phyloP scores from a whole-genome alignment of 2,888 invertebrate genomes.

The Agrochola lota region DNA sequence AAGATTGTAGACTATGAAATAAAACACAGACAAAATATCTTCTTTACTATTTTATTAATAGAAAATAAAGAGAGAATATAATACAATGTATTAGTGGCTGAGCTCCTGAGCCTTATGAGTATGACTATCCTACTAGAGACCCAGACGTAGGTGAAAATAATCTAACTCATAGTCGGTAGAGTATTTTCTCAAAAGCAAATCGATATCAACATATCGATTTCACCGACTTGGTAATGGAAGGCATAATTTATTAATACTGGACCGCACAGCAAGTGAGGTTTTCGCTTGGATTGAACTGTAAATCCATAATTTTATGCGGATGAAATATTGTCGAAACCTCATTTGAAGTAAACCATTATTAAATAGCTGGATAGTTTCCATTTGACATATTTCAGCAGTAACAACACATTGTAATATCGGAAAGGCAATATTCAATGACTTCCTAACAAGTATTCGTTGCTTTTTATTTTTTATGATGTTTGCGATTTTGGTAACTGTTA shows the following conservation, averaged over 20 bases:
- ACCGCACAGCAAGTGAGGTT: not conserved
- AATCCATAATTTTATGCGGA: not conserved
- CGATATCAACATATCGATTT: not conserved
- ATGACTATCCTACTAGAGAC: not conserved
- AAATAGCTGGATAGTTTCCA: not conserved
- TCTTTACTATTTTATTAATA: too few relatives aligned
- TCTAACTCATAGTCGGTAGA: not conserved
- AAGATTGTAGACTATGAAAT: too few relatives aligned
- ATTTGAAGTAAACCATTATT: not conserved
- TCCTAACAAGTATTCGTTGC: not conserved
- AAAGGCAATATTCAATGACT: conserved; percentile 1
- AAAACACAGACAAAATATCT: too few relatives aligned
- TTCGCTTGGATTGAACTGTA: not conserved
- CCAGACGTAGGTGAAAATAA: not conserved
- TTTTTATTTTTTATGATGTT: not conserved
- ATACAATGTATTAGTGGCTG: too few relatives aligned
- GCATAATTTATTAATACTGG: not conserved
- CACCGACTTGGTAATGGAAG: not conserved
- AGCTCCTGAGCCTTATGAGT: too few relatives aligned
- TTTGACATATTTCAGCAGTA: not conserved
- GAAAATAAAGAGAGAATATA: too few relatives aligned
- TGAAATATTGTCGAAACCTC: not conserved
- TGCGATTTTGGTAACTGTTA: not conserved
- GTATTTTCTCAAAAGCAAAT: not conserved
- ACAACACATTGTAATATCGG: not conserved